Conservation (phyloP, 2,888 invertebrate genomes). For the Eilema caniola region DNA sequence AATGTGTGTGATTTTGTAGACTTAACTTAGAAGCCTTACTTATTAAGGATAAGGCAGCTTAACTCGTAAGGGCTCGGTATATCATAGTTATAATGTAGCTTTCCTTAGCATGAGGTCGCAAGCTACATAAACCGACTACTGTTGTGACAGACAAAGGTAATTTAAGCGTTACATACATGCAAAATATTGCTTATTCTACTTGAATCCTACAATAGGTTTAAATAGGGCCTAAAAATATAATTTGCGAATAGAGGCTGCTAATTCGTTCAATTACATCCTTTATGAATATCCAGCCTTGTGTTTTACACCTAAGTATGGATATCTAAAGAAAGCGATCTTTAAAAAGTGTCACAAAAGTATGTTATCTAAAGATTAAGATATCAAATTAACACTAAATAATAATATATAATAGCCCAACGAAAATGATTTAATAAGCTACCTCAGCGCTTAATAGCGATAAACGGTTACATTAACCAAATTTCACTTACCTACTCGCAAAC, state of each 20-base stretch:
- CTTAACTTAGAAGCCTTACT: neutral
- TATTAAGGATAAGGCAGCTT: neutral
- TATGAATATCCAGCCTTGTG: neutral
- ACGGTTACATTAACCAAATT: conserved; percentile 57
- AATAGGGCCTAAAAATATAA: too few species aligned
- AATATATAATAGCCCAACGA: conserved; percentile 44
- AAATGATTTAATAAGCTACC: conserved; percentile 57
- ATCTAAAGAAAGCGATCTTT: conserved; percentile 6
- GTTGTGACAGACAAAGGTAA: neutral
- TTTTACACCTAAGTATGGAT: neutral
- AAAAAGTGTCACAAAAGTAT: conserved; percentile 24
- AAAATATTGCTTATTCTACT: too few species aligned
- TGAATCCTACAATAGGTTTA: too few species aligned
- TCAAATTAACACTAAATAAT: conserved; percentile 58
- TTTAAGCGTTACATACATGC: too few species aligned
- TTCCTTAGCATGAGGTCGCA: too few species aligned
- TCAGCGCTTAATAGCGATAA: conserved; percentile 51
- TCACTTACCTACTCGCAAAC: conserved; percentile 59
- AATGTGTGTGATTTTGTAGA: too few species aligned
- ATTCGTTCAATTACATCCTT: neutral
- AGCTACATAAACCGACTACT: neutral
- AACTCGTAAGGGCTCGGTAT: neutral
- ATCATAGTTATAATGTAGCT: too few species aligned
- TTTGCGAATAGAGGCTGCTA: neutral
- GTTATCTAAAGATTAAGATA: conserved; percentile 56